Base-by-base conservation (phyloP, 1,140 invertebrate genomes). In the Scaptomyza montana region DNA sequence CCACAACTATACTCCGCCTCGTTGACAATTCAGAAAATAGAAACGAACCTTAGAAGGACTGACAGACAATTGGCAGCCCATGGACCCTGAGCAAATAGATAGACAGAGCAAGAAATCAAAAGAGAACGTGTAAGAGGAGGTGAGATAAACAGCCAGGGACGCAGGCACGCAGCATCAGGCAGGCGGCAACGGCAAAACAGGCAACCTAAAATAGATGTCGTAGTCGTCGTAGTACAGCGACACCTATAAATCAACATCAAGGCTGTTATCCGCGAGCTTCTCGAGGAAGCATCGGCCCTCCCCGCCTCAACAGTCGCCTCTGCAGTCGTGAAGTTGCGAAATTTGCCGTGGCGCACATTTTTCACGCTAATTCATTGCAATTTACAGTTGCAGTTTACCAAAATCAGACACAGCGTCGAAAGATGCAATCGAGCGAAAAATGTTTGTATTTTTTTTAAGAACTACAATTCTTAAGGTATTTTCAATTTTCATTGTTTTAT, bases 1-100 rank as follows among this genome's bases (percentile, higher is more conserved):
- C 39, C 5, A 13, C 25, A 47, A 69, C 62, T 43, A 68, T 55
- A 47, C 49, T 59, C 73, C 68, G 53, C 28, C 45, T 68, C 67
- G 65, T 69, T 64, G 79, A 71, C 61, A 72, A 65, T 79, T 89
- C 79, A 74, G 96, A 94, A 93, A 97, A 96, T 91, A 91, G 90
- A 85, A 91, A 91, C 90, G 86, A 90, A 91, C 90, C 90, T 80
- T 91, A 91, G 90, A 91, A 91, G 90, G 90, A 91, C 77, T 77
- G 90, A 59, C 77, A 57, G 74, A 89, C 84, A 87, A 87, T 89
- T 89, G 85, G 77, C 69, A 54, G 60, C 30, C 60, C 28, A 33
- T 59, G 53, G 67, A 68, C 55, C 33, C 53, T 55, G 61, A 59
- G 62, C 21, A 25, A 49, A 12, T 7, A 10, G 64, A 47, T 12